phyloP scores from a whole-genome alignment of 2,797 vertebrate genomes.

The Premnoplex brunnescens region DNA sequence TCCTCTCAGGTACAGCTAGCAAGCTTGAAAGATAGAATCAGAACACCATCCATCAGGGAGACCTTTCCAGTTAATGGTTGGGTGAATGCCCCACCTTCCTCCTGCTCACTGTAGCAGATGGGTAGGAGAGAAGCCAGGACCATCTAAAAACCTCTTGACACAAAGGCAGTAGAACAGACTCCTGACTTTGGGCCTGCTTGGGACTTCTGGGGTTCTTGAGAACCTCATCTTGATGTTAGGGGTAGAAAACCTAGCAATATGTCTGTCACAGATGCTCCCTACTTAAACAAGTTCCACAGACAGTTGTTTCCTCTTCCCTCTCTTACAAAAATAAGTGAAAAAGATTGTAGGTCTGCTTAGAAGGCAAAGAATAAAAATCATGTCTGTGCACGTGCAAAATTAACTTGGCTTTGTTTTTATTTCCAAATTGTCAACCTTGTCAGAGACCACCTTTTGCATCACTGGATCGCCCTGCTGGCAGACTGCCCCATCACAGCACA shows the following conservation, averaged over 20 bases:
- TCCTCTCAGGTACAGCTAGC: neutral
- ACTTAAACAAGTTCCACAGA: neutral
- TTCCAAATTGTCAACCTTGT: neutral
- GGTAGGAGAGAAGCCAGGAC: neutral
- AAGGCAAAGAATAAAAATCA: neutral
- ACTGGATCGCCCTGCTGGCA: slow-evolving; percentile 96
- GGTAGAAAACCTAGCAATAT: neutral
- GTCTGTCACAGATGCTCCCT: neutral
- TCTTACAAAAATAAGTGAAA: neutral
- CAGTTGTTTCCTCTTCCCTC: neutral
- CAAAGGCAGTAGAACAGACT: neutral
- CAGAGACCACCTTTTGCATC: slow-evolving; percentile 97
- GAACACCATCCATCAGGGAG: neutral
- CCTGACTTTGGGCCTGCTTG: neutral
- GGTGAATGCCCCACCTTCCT: neutral
- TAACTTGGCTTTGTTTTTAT: slow-evolving; percentile 53
- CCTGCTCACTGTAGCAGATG: neutral
- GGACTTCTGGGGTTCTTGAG: neutral
- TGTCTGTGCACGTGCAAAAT: neutral
- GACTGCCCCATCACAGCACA: slow-evolving; percentile 96
- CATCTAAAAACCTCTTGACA: neutral
- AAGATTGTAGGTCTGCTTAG: neutral
- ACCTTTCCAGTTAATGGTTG: neutral
- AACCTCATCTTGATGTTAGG: neutral
- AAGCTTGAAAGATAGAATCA: neutral